Base-by-base conservation (phyloP, 2,113 vertebrate species). In the Falco punctatus region DNA sequence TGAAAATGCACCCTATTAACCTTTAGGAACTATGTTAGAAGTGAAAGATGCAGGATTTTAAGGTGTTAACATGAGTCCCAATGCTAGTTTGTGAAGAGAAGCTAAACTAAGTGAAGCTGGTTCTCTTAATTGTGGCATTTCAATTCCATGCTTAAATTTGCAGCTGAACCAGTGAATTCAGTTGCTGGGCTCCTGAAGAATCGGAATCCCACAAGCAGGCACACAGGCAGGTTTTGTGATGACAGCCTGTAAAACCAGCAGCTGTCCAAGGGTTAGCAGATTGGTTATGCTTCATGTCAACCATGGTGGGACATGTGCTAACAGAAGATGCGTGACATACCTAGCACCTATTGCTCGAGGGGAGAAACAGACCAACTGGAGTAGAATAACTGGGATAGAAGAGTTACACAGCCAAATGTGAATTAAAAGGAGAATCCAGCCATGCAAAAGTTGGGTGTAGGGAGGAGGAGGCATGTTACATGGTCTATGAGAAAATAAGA, bases 231-330 rank as follows among this genome's bases (percentile, higher is more conserved):
- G 4, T 94, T 96, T 94, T 93, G 92, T 95, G 96, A 38, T 94
- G 95, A 35, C 94, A 97, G 92, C 72, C 69, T 96, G 90, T 67
- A 81, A 87, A 81, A 59, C 55, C 94, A 95, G 95, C 96, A 96
- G 96, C 95, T 97, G 96, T 46, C 65, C 92, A 92, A 88, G 96
- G 77, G 83, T 94, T 86, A 90, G 86, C 52, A 81, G 52, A 42
- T 85, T 89, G 96, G 80, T 62, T 88, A 46, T 87, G 91, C 86
- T 72, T 54, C 49, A 4, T 49, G 73, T 52, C 83, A 67, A 33
- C 83, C 44, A 4, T 44, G 32, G 86, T 51, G 15, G 69, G 90
- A 48, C 58, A 40, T 74, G 86, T 57, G 85, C 16, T 9, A 64
- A 28, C 42, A 46, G 69, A 88, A 42, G 64, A 83, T 55, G 92